These are phyloP conservation scores for Gallinago jamesoni DNA, from an alignment of 2,113 vertebrate genomes.

Conservation along the genomic window DNA sequence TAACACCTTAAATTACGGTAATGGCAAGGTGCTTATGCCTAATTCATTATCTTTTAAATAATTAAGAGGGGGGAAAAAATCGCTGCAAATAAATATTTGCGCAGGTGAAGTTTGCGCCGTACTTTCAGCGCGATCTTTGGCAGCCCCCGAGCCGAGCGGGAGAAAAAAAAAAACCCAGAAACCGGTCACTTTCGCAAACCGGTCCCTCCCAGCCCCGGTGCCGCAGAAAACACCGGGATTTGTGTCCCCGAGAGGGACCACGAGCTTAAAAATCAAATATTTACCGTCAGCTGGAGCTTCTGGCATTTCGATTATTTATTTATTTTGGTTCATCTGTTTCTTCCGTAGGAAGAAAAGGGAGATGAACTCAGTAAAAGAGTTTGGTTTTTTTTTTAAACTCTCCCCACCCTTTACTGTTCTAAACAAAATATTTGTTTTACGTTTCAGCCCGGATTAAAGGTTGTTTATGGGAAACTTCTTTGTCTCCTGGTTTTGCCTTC, in stretches of 20 bases:
- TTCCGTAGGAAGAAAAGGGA: neutral
- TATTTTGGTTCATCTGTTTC: neutral
- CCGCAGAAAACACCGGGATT: neutral
- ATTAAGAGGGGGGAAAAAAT: neutral
- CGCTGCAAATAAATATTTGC: conserved; percentile 63
- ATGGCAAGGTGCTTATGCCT: conserved; percentile 55
- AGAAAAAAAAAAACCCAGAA: neutral
- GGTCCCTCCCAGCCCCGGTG: neutral
- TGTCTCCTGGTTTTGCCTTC: conserved; percentile 49
- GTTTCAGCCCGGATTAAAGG: neutral
- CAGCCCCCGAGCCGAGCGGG: neutral
- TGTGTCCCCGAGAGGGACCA: neutral
- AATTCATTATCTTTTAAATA: conserved; percentile 67
- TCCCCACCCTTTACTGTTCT: neutral
- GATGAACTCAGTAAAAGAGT: neutral
- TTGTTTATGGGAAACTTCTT: conserved; percentile 38
- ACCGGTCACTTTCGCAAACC: too few relatives aligned
- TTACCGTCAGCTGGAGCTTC: neutral
- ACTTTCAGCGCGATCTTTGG: neutral
- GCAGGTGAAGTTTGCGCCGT: neutral
- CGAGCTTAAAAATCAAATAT: neutral
- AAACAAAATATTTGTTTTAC: neutral
- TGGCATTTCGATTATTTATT: neutral
- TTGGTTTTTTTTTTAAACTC: neutral
- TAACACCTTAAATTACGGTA: conserved; percentile 67